Conservation (phyloP, 1,140 invertebrate species). For the Drosophila funebris region DNA sequence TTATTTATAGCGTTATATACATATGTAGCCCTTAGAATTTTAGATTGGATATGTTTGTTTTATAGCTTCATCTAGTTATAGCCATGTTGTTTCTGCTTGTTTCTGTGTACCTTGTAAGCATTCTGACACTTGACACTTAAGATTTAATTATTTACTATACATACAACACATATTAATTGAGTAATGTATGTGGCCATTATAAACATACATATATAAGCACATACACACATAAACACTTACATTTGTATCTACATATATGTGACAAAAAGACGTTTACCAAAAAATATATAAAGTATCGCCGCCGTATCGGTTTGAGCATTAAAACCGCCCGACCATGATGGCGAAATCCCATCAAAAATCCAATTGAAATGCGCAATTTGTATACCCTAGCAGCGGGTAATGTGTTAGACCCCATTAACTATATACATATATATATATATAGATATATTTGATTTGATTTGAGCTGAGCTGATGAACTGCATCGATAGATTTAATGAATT, state of each 20-base stretch:
- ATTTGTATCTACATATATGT: slow-evolving; percentile 25
- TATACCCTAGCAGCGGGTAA: background rate
- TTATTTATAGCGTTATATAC: slow-evolving; percentile 1
- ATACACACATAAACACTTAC: background rate
- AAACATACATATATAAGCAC: background rate
- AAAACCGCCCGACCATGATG: slow-evolving; percentile 2
- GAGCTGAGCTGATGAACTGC: background rate
- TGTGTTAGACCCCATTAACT: background rate
- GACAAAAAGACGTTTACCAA: slow-evolving; percentile 31
- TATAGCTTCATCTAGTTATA: slow-evolving; percentile 17
- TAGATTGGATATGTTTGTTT: slow-evolving; percentile 13
- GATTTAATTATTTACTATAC: slow-evolving; percentile 22
- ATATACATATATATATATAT: background rate
- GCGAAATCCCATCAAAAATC: slow-evolving; percentile 15
- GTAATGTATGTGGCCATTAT: background rate
- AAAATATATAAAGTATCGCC: slow-evolving; percentile 41
- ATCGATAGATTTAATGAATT: background rate
- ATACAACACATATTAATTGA: background rate
- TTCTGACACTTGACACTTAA: slow-evolving; percentile 32
- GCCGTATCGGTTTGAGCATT: slow-evolving; percentile 15
- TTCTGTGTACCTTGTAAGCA: slow-evolving; percentile 30
- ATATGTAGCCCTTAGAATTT: slow-evolving; percentile 2
- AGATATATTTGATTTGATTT: background rate
- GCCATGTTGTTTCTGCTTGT: slow-evolving; percentile 39
- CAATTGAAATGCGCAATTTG: background rate